These are phyloP conservation scores for Porphyrio hochstetteri DNA, from an alignment of 2,113 vertebrate species.

Conservation along the genomic window DNA sequence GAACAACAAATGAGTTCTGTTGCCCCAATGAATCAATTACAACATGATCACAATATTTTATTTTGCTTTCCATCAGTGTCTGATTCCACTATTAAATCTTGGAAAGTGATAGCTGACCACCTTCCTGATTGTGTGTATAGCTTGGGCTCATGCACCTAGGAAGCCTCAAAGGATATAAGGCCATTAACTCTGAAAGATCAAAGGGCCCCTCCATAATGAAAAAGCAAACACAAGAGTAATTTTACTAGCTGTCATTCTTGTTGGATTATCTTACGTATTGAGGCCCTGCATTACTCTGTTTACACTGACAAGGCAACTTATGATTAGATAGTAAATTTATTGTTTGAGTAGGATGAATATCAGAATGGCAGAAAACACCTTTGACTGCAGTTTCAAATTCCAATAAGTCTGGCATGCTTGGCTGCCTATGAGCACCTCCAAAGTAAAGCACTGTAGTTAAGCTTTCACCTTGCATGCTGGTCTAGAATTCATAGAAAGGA, in stretches of 20 bases:
- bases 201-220: conserved; percentile 22
- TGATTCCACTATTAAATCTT: not conserved
- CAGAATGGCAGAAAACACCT: conserved; percentile 22
- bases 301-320: conserved; percentile 60
- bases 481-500: conserved; percentile 14
- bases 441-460: conserved; percentile 46
- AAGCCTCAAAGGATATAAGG: not conserved
- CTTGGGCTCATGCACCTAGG: not conserved
- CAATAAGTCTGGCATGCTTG: conserved; percentile 21
- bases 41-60: not conserved
- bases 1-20: not conserved
- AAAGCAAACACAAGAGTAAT: conserved; percentile 40
- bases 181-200: conserved; percentile 26
- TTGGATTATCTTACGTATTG: conserved; percentile 32
- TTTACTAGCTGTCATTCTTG: conserved; percentile 31
- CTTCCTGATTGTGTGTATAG: not conserved
- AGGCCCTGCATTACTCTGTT: conserved; percentile 45
- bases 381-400: conserved; percentile 47
- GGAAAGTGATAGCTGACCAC: not conserved
- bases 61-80: not conserved
- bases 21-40: not conserved
- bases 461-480: conserved; percentile 22
- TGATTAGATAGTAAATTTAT: conserved; percentile 68
- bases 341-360: conserved; percentile 49
- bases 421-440: conserved; percentile 38